These are phyloP conservation scores for Rousettus madagascariensis DNA, from an alignment of 2,797 vertebrate species.

Conservation along the genomic window DNA sequence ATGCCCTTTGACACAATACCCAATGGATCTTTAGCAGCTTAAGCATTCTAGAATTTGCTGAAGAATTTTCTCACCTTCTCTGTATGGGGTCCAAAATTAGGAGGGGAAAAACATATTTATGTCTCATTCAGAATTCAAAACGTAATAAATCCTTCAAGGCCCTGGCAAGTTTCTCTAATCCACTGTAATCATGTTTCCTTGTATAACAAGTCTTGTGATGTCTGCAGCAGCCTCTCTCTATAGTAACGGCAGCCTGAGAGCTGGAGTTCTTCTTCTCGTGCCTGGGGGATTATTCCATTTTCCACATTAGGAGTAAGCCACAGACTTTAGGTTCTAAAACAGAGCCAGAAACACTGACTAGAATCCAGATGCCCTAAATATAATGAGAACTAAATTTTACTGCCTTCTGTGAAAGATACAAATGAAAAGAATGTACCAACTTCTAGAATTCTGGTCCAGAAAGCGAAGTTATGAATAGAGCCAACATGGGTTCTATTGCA, in stretches of 20 bases:
- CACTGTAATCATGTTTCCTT: slow-evolving; percentile 74
- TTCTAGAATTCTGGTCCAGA: slow-evolving; percentile 8
- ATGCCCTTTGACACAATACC: slow-evolving; percentile 35
- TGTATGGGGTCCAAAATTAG: slow-evolving; percentile 70
- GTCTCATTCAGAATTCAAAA: slow-evolving; percentile 75
- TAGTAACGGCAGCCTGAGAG: slow-evolving; percentile 68
- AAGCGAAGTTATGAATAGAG: neutral
- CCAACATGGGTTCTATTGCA: neutral
- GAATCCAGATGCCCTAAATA: slow-evolving; percentile 60
- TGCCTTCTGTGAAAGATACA: slow-evolving; percentile 46
- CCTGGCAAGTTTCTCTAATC: slow-evolving; percentile 77
- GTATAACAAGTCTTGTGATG: slow-evolving; percentile 81
- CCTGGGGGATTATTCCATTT: slow-evolving; percentile 79
- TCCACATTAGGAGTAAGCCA: slow-evolving; percentile 75
- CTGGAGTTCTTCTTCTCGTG: slow-evolving; percentile 68
- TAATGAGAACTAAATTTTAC: slow-evolving; percentile 67
- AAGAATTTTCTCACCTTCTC: slow-evolving; percentile 71
- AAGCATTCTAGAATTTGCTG: slow-evolving; percentile 60
- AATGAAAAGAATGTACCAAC: slow-evolving; percentile 35
- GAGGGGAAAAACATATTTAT: slow-evolving; percentile 65
- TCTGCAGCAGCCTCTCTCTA: slow-evolving; percentile 71
- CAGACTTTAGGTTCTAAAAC: slow-evolving; percentile 72
- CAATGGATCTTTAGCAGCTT: slow-evolving; percentile 23
- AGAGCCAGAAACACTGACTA: slow-evolving; percentile 74
- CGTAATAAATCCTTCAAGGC: slow-evolving; percentile 82